Evolutionary conservation across 2,797 vertebrate genomes (phyloP).

Genomic region (Staurois parvus): DNA sequence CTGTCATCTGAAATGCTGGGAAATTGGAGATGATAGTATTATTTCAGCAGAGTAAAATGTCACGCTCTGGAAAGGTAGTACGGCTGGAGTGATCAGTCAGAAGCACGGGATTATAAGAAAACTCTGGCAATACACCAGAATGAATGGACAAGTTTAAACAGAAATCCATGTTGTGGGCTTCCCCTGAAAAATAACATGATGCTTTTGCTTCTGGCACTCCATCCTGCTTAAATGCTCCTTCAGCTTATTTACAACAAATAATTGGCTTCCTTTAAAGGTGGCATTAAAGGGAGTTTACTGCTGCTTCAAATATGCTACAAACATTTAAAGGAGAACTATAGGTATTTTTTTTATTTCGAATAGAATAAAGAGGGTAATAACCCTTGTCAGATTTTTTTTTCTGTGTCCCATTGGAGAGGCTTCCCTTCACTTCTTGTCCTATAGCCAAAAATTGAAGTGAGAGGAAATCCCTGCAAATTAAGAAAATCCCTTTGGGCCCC

Average conservation of each 20-base stretch:
- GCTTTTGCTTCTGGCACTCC: constrained; percentile 5
- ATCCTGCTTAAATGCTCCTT: constrained; percentile 5
- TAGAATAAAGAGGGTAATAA: too few species aligned
- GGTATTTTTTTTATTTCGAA: too few species aligned
- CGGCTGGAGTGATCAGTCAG: background rate
- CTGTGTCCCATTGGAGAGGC: too few species aligned
- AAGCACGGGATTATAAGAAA: constrained; percentile 7
- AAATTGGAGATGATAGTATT: background rate
- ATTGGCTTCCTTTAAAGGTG: constrained; percentile 29
- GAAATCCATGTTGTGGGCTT: constrained; percentile 52
- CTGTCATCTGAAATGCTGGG: background rate
- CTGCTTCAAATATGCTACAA: constrained; percentile 17
- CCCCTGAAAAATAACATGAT: constrained; percentile 48
- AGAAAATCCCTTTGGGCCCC: too few species aligned
- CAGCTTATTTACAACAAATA: constrained; percentile 42
- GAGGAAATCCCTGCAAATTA: too few species aligned
- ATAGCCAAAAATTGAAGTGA: too few species aligned
- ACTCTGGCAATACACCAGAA: constrained; percentile 37
- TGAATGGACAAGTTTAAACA: constrained; percentile 56
- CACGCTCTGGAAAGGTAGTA: background rate
- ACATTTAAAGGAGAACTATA: background rate
- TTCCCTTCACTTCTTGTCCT: too few species aligned
- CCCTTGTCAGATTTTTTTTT: too few species aligned
- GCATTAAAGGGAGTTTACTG: constrained; percentile 1
- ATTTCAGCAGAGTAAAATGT: background rate